phyloP scores from a whole-genome alignment of 1,140 invertebrate genomes.

The Bombus pyrosoma region DNA sequence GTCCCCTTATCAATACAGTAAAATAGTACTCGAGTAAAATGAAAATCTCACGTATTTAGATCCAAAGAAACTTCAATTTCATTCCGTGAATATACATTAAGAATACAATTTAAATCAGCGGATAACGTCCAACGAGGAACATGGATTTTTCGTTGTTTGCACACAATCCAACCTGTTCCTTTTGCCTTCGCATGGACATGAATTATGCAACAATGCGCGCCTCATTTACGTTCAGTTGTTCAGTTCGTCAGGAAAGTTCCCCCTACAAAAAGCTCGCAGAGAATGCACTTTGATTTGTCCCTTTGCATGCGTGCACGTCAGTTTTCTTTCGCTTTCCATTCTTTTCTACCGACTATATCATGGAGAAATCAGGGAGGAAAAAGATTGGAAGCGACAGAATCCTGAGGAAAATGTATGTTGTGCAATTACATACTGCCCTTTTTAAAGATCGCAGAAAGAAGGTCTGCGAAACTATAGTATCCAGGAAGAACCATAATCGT shows the following conservation, averaged over 20 bases:
- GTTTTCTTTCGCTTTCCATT: not conserved
- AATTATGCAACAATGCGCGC: slow-evolving; percentile 33
- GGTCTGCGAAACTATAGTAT: too few species aligned
- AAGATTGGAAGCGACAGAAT: not conserved
- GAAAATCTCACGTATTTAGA: not conserved
- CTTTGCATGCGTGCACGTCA: not conserved
- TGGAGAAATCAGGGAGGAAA: not conserved
- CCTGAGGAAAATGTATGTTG: not conserved
- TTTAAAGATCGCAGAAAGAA: not conserved
- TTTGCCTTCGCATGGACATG: not conserved
- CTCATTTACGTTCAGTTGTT: slow-evolving; percentile 29
- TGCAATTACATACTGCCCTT: not conserved
- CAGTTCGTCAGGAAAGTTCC: slow-evolving; percentile 7
- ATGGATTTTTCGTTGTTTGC: not conserved
- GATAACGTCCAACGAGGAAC: not conserved
- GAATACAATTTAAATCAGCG: not conserved
- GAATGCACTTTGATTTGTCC: slow-evolving; percentile 12
- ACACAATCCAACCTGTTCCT: not conserved
- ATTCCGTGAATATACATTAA: not conserved
- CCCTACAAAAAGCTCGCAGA: not conserved
- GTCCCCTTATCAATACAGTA: too few species aligned
- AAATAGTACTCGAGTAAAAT: too few species aligned
- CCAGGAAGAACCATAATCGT: too few species aligned
- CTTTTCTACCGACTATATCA: not conserved
- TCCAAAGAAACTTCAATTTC: not conserved